These are phyloP conservation scores for Equus quagga DNA, from an alignment of 2,113 vertebrate species.

Conservation along the genomic window DNA sequence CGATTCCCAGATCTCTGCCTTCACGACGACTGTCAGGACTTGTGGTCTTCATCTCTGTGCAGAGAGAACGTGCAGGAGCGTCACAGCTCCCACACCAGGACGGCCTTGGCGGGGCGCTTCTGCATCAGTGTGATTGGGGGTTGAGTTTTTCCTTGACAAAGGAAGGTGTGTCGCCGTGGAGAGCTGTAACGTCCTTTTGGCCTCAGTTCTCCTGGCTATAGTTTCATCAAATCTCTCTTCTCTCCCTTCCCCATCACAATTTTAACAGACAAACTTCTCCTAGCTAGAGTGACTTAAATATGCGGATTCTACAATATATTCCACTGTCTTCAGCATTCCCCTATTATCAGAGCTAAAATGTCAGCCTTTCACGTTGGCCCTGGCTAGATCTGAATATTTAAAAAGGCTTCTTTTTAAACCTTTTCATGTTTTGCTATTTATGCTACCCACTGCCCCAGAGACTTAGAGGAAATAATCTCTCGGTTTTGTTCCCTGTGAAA, in stretches of 20 bases:
- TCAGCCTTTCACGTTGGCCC: background rate
- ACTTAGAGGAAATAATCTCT: constrained; percentile 25
- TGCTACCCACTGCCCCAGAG: background rate
- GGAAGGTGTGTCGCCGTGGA: background rate
- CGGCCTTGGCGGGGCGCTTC: background rate
- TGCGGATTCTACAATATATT: background rate
- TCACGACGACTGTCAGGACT: background rate
- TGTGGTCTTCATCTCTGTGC: background rate
- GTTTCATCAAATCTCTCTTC: background rate
- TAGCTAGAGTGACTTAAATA: background rate
- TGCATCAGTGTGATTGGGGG: background rate
- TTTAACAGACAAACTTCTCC: background rate
- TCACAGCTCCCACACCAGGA: background rate
- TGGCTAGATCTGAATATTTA: constrained; percentile 52
- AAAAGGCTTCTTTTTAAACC: constrained; percentile 44
- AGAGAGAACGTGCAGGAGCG: background rate
- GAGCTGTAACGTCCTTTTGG: background rate
- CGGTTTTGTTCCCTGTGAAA: constrained; percentile 33
- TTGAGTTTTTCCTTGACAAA: background rate
- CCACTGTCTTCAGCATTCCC: background rate
- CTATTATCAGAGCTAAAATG: constrained; percentile 19
- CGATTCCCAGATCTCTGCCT: background rate
- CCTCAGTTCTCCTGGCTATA: background rate
- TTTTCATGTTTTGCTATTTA: constrained; percentile 22
- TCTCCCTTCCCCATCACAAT: background rate